A percentile compares a stretch with the other conserved stretches of the same genome.
These are phyloP conservation scores for Temnothorax curvispinosus DNA, from an alignment of 1,140 invertebrate species.

Conservation along the genomic window DNA sequence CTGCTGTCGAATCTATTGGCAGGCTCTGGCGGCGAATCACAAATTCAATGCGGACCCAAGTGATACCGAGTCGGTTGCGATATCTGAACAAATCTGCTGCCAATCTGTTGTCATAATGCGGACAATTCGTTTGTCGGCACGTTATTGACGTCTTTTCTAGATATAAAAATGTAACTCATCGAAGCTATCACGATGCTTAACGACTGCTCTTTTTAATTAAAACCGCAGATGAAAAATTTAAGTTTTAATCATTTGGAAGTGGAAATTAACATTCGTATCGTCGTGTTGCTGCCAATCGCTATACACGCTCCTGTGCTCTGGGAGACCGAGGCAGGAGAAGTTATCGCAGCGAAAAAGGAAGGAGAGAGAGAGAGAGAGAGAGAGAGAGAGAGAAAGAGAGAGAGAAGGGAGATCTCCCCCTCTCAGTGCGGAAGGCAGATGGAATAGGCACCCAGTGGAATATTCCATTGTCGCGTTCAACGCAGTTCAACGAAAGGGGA, in stretches of 20 bases:
- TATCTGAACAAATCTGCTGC: no score
- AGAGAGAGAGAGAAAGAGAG: background rate
- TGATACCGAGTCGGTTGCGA: no score
- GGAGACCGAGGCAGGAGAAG: conserved; percentile 16
- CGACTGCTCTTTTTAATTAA: background rate
- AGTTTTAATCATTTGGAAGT: background rate
- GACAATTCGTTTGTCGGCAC: no score
- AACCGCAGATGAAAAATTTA: background rate
- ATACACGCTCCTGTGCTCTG: conserved; percentile 10
- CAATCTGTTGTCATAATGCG: no score
- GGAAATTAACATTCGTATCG: background rate
- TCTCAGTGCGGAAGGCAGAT: conserved; percentile 78
- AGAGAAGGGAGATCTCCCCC: conserved; percentile 51
- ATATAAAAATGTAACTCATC: background rate
- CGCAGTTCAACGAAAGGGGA: conserved; percentile 58
- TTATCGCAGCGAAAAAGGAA: conserved; percentile 7
- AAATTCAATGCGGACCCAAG: no score
- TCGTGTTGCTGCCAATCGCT: background rate
- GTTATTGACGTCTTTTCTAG: background rate
- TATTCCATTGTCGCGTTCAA: conserved; percentile 80
- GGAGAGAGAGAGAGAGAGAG: conserved; percentile 2
- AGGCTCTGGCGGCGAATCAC: no score
- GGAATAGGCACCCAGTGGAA: conserved; percentile 81
- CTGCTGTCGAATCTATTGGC: no score
- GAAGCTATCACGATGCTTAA: background rate